These are phyloP conservation scores for Eupithecia vulgata DNA, from an alignment of 2,888 invertebrate genomes.

Conservation along the genomic window DNA sequence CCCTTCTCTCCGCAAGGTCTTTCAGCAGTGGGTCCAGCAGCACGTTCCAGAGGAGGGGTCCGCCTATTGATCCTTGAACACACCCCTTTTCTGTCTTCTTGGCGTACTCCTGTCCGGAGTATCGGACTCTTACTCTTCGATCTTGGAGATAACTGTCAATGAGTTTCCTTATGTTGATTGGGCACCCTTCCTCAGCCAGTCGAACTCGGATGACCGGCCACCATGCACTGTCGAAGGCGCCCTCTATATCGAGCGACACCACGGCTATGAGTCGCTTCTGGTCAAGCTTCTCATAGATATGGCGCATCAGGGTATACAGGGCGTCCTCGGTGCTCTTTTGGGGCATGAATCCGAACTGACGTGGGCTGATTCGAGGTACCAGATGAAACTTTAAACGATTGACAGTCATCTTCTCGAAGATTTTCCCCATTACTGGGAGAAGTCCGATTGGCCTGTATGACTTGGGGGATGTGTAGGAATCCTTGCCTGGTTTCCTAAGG, in stretches of 20 bases:
- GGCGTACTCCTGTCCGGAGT: constrained; percentile 5
- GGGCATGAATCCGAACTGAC: not conserved
- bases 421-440: too few species aligned
- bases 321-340: not conserved
- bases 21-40: constrained; percentile 30
- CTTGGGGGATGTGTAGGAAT: constrained; percentile 1
- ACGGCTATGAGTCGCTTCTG: not conserved
- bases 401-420: not conserved
- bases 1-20: not conserved
- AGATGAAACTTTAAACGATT: not conserved
- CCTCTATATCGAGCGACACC: not conserved
- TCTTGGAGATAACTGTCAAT: constrained; percentile 3
- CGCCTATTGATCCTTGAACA: constrained; percentile 33
- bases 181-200: not conserved
- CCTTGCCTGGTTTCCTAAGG: constrained; percentile 1
- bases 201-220: too few species aligned
- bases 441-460: not conserved
- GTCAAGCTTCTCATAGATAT: not conserved
- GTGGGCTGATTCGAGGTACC: not conserved
- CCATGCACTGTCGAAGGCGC: too few species aligned
- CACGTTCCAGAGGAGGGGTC: constrained; percentile 35
- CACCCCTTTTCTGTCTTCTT: constrained; percentile 25
- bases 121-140: not conserved
- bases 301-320: not conserved
- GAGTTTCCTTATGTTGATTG: constrained; percentile 2